phyloP scores from a whole-genome alignment of 2,113 vertebrate species.

The Hemiprocne comata region DNA sequence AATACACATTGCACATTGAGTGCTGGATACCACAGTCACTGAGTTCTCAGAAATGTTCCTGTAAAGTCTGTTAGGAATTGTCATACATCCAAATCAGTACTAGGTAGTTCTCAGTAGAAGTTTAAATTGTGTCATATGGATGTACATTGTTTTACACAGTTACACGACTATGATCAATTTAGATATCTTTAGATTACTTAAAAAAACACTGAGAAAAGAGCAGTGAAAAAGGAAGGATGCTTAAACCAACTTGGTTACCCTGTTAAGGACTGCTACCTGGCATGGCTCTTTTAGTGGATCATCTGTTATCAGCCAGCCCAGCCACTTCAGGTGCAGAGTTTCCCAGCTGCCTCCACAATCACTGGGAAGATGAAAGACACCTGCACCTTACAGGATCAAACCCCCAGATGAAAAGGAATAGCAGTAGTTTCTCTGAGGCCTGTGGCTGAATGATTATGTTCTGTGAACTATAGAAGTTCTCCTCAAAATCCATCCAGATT shows the following conservation, averaged over 20 bases:
- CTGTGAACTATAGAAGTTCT: too few species aligned
- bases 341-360: background rate
- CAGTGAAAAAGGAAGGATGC: background rate
- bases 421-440: background rate
- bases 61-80: background rate
- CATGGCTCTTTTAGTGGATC: too few species aligned
- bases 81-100: background rate
- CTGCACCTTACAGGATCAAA: background rate
- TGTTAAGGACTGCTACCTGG: background rate
- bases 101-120: background rate
- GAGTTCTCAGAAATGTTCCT: background rate
- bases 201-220: background rate
- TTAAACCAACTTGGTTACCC: background rate
- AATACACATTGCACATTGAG: background rate
- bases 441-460: rapidly evolving
- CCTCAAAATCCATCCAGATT: background rate
- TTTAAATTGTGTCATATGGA: background rate
- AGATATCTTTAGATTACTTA: background rate
- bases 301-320: background rate
- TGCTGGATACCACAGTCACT: background rate
- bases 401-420: background rate
- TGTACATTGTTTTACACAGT: background rate
- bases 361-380: background rate
- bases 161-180: background rate
- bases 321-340: background rate